A percentile compares a stretch with the other conserved stretches of the same genome.
phyloP scores from a whole-genome alignment of 2,888 invertebrate genomes.

The Xylota sylvarum region DNA sequence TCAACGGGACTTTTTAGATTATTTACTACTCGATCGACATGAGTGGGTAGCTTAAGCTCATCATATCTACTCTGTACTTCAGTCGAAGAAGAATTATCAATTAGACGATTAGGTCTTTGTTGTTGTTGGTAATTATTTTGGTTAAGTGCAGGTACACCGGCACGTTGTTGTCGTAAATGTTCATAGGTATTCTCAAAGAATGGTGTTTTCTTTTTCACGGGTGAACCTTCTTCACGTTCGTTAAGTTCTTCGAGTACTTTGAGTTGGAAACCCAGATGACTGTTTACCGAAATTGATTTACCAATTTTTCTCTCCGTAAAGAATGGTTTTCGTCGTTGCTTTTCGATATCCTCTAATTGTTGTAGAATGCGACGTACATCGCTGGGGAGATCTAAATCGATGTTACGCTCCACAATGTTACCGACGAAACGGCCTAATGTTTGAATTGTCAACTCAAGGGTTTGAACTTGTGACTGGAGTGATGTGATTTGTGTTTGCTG shows the following conservation, averaged over 20 bases:
- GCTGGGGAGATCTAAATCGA: constrained; percentile 89
- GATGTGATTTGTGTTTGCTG: constrained; percentile 88
- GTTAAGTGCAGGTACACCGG: constrained; percentile 83
- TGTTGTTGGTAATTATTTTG: constrained; percentile 82
- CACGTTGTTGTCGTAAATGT: constrained; percentile 88
- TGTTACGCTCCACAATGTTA: constrained; percentile 88
- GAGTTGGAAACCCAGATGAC: constrained; percentile 84
- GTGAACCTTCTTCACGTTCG: constrained; percentile 85
- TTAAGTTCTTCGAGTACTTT: constrained; percentile 85
- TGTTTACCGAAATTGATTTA: constrained; percentile 85
- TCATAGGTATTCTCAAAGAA: constrained; percentile 90
- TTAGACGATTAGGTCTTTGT: constrained; percentile 83
- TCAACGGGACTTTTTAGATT: constrained; percentile 83
- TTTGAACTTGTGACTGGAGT: constrained; percentile 90
- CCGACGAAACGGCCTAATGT: constrained; percentile 91
- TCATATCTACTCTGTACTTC: constrained; percentile 81
- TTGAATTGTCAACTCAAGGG: constrained; percentile 90
- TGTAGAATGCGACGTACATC: constrained; percentile 91
- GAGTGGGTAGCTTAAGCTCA: constrained; percentile 82
- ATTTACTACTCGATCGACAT: constrained; percentile 82
- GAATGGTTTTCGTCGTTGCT: constrained; percentile 83
- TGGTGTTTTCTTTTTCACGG: constrained; percentile 85
- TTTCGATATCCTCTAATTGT: constrained; percentile 86
- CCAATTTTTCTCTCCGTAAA: constrained; percentile 84
- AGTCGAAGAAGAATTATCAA: constrained; percentile 78